Conservation (phyloP, 2,797 vertebrate species). For the Lacerta agilis region DNA sequence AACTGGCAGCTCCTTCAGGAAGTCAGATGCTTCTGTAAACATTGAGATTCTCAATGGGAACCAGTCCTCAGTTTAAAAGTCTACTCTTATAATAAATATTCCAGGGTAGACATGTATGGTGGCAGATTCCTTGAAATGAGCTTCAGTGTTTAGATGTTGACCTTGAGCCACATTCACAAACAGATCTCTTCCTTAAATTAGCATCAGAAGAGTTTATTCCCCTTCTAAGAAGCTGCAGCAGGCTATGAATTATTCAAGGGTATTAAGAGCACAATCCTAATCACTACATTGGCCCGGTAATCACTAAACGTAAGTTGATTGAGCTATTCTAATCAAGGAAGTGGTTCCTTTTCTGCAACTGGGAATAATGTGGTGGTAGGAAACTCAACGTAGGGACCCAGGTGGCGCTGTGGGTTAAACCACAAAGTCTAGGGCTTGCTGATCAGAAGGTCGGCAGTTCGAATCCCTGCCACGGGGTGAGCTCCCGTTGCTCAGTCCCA, state of each 20-base stretch:
- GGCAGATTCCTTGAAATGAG: conserved; percentile 7
- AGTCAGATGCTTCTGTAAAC: not conserved
- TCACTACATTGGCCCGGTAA: conserved; percentile 8
- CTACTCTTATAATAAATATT: not conserved
- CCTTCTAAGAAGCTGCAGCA: not conserved
- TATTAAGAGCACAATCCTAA: conserved; percentile 22
- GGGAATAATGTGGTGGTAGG: not conserved
- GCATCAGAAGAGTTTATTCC: not conserved
- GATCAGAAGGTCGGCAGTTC: too few species aligned
- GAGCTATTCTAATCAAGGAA: conserved; percentile 35
- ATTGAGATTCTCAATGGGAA: not conserved
- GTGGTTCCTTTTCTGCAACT: not conserved
- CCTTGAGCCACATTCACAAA: not conserved
- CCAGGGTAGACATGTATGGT: not conserved
- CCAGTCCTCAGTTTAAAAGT: not conserved
- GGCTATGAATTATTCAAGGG: conserved; percentile 1
- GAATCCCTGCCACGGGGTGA: too few species aligned
- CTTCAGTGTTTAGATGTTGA: not conserved
- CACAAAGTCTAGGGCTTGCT: too few species aligned
- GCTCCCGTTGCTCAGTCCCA: too few species aligned
- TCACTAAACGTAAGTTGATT: conserved; percentile 6
- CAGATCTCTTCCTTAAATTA: conserved; percentile 23
- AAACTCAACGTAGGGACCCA: too few species aligned
- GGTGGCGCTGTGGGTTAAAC: too few species aligned
- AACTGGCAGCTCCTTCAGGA: not conserved